phyloP scores from a whole-genome alignment of 2,888 invertebrate species.

The Metallyticus violacea region DNA sequence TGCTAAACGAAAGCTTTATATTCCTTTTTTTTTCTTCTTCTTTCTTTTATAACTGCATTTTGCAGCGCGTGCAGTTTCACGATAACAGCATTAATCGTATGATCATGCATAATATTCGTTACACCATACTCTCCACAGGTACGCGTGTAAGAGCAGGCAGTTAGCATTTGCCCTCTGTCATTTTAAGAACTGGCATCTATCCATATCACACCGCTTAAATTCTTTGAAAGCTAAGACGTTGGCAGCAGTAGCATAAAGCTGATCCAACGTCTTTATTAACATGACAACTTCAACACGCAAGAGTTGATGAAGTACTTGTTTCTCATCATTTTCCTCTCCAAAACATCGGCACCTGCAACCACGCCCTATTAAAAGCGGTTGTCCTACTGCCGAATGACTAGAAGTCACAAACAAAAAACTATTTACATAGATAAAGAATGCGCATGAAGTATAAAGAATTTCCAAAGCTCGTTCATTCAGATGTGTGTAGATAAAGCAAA shows the following conservation, averaged over 20 bases:
- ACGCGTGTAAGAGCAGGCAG: not conserved
- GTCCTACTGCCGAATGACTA: not conserved
- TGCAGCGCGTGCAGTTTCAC: too few species aligned
- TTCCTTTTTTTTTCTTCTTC: too few species aligned
- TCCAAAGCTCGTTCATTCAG: not conserved
- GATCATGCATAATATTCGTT: too few species aligned
- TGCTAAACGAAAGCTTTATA: too few species aligned
- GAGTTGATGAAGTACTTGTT: not conserved
- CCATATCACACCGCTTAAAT: not conserved
- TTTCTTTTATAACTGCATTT: too few species aligned
- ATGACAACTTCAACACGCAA: not conserved
- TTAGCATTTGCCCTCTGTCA: not conserved
- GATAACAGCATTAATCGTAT: too few species aligned
- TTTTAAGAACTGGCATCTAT: not conserved
- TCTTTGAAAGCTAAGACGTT: not conserved
- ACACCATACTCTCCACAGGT: not conserved
- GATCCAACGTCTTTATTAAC: not conserved
- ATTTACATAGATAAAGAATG: not conserved
- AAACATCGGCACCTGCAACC: not conserved
- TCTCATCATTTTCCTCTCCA: not conserved
- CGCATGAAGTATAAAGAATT: not conserved
- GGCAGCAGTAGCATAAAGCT: not conserved
- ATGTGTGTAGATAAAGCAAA: too few species aligned
- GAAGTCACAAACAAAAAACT: not conserved
- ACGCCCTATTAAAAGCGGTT: not conserved